phyloP scores from a whole-genome alignment of 2,113 vertebrate species.

The Halichoeres trimaculatus region DNA sequence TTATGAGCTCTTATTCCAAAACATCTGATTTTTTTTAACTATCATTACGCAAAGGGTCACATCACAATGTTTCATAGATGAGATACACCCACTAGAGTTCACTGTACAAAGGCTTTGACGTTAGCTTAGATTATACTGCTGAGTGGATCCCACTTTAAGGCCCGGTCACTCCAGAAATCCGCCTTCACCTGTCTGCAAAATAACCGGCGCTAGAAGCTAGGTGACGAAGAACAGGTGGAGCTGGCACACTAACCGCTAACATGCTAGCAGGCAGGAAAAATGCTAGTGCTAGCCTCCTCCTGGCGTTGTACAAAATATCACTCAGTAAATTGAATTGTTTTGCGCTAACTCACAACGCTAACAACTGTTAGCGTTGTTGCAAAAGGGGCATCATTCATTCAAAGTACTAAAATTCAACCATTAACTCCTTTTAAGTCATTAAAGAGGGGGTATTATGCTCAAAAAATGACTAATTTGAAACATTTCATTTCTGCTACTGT shows the following conservation, averaged over 20 bases:
- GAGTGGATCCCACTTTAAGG: slow-evolving; percentile 32
- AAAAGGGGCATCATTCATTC: too few relatives aligned
- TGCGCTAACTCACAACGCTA: neutral
- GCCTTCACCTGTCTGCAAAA: neutral
- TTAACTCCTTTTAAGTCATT: too few relatives aligned
- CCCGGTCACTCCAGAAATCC: slow-evolving; percentile 48
- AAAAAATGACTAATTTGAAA: too few relatives aligned
- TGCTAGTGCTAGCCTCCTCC: neutral
- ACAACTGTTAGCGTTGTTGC: too few relatives aligned
- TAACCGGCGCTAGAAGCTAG: neutral
- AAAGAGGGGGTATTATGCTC: too few relatives aligned
- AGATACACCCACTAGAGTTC: slow-evolving; percentile 52
- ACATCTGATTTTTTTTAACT: neutral
- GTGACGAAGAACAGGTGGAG: neutral
- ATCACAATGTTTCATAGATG: slow-evolving; percentile 65
- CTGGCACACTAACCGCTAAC: neutral
- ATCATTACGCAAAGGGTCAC: slow-evolving; percentile 50
- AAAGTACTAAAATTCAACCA: too few relatives aligned
- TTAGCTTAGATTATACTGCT: slow-evolving; percentile 29
- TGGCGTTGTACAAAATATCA: too few relatives aligned
- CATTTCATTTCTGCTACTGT: too few relatives aligned
- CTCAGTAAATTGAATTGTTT: too few relatives aligned
- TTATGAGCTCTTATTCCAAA: slow-evolving; percentile 26
- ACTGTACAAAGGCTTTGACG: slow-evolving; percentile 67
- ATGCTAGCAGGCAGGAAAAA: neutral